Evolutionary conservation across 2,113 vertebrate genomes (phyloP), one percentile per base, ranked within the genome.

Genomic region (Etheostoma cragini): DNA sequence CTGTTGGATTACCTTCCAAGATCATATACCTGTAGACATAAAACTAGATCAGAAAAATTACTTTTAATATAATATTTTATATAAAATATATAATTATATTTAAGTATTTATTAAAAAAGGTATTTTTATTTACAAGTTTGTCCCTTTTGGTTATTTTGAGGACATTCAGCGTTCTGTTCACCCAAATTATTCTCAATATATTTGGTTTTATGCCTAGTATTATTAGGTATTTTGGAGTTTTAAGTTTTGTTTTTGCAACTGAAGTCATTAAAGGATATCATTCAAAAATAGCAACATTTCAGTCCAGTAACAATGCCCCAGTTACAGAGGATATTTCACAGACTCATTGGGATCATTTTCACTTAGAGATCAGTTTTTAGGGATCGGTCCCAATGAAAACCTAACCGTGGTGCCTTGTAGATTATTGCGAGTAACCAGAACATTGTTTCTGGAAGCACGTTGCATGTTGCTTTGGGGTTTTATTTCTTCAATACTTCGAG

Each of bases 321-420:
- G 66, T 76, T 68, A 58, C 47, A 14, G 26, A 10, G 45, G 63
- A 85, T 52, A 83, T 82, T 72, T 73, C 24, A 78, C 75, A 84
- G 56, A 72, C 33, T 65, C 58, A 46, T 17, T 33, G 60, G 56
- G 35, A 76, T 85, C 26, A 56, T 54, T 71, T 74, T 82, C 68
- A 57, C 68, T 67, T 13, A 42, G 8, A 67, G 24, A 82, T 78
- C 67, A 70, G 47, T 35, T 85, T 81, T 74, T 49, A 80, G 21
- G 26, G 26, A 64, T 42, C 1, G 0, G 26, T 19, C 65, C 56
- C 72, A 76, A 78, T n/a, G 5, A 76, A 81, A 88, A 77, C 53
- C 54, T 24, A 42, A 66, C 53, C 65, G 22, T 80, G 52, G 67
- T 54, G 46, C 22, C 22, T n/a, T 64, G 24, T 21, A 30, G 21